phyloP scores from a whole-genome alignment of 1,140 invertebrate genomes.

The Cotesia vestalis region DNA sequence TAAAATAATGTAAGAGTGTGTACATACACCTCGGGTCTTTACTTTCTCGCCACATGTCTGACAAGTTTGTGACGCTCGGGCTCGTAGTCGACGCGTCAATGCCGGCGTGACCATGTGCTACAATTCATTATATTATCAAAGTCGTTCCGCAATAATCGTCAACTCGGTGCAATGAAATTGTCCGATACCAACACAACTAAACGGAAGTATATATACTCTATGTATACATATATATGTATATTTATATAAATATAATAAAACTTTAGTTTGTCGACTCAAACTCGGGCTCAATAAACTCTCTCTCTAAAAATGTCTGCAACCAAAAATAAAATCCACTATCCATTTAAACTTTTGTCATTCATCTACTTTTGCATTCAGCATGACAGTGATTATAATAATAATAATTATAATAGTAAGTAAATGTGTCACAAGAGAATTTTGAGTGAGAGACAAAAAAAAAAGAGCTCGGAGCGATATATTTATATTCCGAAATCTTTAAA shows the following conservation, averaged over 20 bases:
- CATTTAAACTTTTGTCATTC: no score
- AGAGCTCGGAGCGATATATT: constrained; percentile 8
- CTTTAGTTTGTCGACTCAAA: background rate
- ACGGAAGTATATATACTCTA: background rate
- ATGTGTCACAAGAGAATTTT: no score
- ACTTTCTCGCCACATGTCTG: constrained; percentile 26
- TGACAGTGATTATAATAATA: background rate
- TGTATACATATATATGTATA: no score
- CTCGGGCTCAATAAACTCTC: no score
- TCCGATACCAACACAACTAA: background rate
- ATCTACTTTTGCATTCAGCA: no score
- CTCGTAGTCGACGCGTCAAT: constrained; percentile 27
- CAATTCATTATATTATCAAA: constrained; percentile 24
- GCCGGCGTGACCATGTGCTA: constrained; percentile 31
- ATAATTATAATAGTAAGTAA: no score
- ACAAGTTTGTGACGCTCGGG: constrained; percentile 11
- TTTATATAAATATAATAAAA: background rate
- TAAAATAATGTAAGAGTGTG: background rate
- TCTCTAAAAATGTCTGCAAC: background rate
- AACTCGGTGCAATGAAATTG: background rate
- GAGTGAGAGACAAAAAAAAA: constrained; percentile 3
- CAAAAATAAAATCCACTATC: background rate
- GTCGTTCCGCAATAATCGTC: constrained; percentile 20
- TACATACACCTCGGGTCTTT: constrained; percentile 2
- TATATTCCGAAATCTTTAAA: background rate